Base-by-base conservation (phyloP, 2,113 vertebrate genomes). In the Taurulus bubalis region DNA sequence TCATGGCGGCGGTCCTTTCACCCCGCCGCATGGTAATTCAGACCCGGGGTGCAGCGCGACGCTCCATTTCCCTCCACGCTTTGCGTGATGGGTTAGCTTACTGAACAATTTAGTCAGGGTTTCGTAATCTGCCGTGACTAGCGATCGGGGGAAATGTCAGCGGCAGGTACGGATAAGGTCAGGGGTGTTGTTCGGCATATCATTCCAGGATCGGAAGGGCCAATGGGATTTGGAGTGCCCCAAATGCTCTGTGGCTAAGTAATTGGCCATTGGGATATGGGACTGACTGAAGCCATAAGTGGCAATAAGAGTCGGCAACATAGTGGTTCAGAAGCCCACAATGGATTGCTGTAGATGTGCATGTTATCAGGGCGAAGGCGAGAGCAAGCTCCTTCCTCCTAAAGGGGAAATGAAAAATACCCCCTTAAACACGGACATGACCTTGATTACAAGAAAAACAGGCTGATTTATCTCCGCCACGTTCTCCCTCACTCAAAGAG, bases 361-460 rank as follows among this genome's bases (percentile, higher is more conserved):
- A 49, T 79, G 85, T 90, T 81, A 78, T 87, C 78, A 76, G 62
- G 20, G 24, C 4, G n/a, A 68, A 79, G 45, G 42, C 66, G 64
- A 80, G 66, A 58, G 14, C 36, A 55, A 59, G 32, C 78, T 66
- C 83, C 4, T 7, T 58, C 11, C 55, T 28, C 12, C 79, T 78
- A 80, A 87, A 64, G 88, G 89, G 82, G 64, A 83, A 86, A 84
- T 87, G 63, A 93, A 87, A 89, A 86, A 87, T 81, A 65, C 71
- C 78, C 45, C 71, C 40, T 77, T 49, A 81, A 85, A 79, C 83
- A 70, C 59, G 9, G 77, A 76, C 34, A 1, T 90, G 87, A 93
- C 90, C 91, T 93, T 90, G 82, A 88, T 90, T 91, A 80, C 64
- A 67, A 87, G 83, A 81, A 82, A 70, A 87, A 75, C 85, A 66